Base-by-base conservation (phyloP, 1,140 invertebrate genomes). In the Drosophila watanabei region DNA sequence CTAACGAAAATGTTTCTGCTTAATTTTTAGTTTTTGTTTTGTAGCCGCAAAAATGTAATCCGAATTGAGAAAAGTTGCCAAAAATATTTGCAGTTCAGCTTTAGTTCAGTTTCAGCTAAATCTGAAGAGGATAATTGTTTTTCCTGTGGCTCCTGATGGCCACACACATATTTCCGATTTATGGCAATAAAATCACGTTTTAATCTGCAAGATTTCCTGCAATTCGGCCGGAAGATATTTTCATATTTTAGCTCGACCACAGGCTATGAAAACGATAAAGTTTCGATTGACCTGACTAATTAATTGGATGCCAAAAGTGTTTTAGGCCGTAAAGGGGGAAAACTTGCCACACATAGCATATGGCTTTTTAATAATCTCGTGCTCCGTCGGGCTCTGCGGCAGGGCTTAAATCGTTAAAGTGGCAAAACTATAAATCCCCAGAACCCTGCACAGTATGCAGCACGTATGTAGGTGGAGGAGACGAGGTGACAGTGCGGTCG, bases 341-440 rank as follows among this genome's bases (percentile, higher is more conserved):
- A 48, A 37, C n/a, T 35, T 30, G 24, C 39, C 30, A 30, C 32
- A 37, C 32, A 37, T 4, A 57, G 39, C 10, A 46, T 16, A 70
- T 71, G 51, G 33, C 7, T 59, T 73, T 73, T 71, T 73, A 73
- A 71, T 73, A 71, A 71, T 59, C 69, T 72, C 14, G 1, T 28
- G 45, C 68, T 30, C 13, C 32, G 30, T 14, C 9, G 45, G 54
- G 30, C 70, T 33, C 51, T 70, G 69, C 69, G 52, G 43, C 11
- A 5, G n/a, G 35, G 65, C 6, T 51, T 58, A 35, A 72, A 73
- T 24, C 37, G 32, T 61, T 73, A 73, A 72, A 73, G 54, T 61
- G 68, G 37, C 54, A 28, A 43, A 60, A 51, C 68, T 73, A 61
- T 73, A 73, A 72, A 61, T 73, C 39, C 20, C 54, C 46, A 43